Base-by-base conservation (phyloP, 2,888 invertebrate genomes). In the Tyria jacobaeae region DNA sequence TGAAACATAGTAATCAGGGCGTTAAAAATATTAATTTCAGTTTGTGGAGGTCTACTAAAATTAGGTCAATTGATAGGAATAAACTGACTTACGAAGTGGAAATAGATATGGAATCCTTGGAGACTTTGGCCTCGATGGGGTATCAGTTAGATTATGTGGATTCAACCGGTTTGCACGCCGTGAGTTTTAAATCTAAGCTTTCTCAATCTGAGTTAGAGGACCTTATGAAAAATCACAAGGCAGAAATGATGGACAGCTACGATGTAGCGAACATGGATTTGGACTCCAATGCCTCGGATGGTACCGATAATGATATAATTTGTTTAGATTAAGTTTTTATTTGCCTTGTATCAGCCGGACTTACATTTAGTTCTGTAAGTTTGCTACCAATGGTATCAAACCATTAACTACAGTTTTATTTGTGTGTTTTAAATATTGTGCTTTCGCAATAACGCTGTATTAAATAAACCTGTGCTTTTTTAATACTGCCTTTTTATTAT, bases 241-340 rank as follows among this genome's bases (percentile, higher is more conserved):
- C 80, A 0, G 91, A 92, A 64, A 73, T 80, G 63, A 83, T 68
- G 0, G 93, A 93, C 59, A 87, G 80, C 25, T 90, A 91, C 57
- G 89, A 86, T 53, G 86, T 89, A 0, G 82, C 89, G 7, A 91
- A 91, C 62, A 94, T 94, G 93, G 92, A 92, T 5, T 68, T 93
- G 41, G 88, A 75, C 10, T 87, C 90, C 0, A 51, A 68, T 0
- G 83, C 82, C 17, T 82, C 83, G 2, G 86, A 34, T 0, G 56
- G 56, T 27, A 15, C 24, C 5, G 21, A 39, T 12, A 49, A 88
- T 6, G 80, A 86, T 41, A 64, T 81, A 3, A 69, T 80, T 64
- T 81, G 73, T 60, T 64, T 83, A 62, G 77, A 75, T 55, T 79
- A 79, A 70, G 57, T 14, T 60, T 60, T 25, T 1, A 41, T 41